Percentiles rank a stretch among this genome's conserved stretches.
These are phyloP conservation scores for Platysternon megacephalum DNA, from an alignment of 2,113 vertebrate species.

Conservation along the genomic window DNA sequence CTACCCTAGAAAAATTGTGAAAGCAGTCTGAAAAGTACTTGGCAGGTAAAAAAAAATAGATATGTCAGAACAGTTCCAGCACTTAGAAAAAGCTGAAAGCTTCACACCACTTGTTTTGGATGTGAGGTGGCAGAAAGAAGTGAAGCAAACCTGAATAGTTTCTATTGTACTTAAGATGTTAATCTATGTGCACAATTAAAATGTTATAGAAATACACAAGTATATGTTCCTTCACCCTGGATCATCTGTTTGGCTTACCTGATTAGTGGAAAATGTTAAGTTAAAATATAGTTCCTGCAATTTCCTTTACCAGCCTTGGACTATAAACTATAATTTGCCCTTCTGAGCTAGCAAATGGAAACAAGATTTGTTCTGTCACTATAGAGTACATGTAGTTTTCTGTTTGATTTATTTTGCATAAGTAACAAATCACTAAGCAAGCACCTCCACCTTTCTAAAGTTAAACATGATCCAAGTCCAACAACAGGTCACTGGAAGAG, in stretches of 20 bases:
- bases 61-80: background rate
- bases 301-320: background rate
- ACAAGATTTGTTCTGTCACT: background rate
- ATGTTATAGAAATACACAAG: background rate
- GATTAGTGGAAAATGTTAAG: conserved; percentile 36
- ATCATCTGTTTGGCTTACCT: conserved; percentile 8
- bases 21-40: background rate
- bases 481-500: background rate
- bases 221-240: conserved; percentile 14
- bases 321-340: background rate
- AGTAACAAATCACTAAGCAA: background rate
- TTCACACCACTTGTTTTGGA: background rate
- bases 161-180: background rate
- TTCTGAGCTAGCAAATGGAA: background rate
- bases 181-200: background rate
- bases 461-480: background rate
- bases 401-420: background rate
- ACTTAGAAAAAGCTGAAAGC: background rate
- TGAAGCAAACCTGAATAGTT: conserved; percentile 6
- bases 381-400: background rate
- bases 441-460: background rate
- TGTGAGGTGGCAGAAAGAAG: background rate
- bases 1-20: background rate
- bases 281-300: conserved; percentile 5
- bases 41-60: background rate